Conservation (phyloP, 2,113 vertebrate genomes). For the Crotalus horridus region DNA sequence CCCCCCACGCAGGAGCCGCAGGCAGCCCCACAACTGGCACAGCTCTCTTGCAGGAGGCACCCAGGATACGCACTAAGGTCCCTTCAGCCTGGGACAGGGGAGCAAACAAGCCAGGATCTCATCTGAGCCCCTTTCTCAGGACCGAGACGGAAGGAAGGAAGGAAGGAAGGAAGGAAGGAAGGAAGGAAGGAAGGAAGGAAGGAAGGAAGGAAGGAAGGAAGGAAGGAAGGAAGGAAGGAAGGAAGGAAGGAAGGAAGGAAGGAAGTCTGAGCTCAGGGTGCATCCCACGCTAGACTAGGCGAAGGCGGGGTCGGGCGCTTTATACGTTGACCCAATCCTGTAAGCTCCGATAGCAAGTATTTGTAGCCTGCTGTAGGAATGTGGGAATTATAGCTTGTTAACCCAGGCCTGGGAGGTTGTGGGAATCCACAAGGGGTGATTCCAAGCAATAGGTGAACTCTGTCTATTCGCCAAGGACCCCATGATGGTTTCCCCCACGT, state of each 20-base stretch:
- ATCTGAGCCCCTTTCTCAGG: neutral
- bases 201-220: no score
- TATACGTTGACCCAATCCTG: no score
- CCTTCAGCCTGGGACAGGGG: neutral
- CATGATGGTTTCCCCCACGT: neutral
- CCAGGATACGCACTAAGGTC: neutral
- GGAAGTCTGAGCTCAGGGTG: neutral
- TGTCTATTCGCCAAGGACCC: neutral
- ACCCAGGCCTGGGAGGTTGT: neutral
- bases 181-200: no score
- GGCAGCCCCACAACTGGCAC: neutral
- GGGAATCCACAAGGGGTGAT: neutral
- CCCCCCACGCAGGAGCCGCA: neutral
- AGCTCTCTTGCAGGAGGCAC: neutral
- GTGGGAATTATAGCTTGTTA: neutral
- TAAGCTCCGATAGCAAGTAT: neutral
- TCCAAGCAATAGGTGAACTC: no score
- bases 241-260: no score
- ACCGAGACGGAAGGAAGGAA: neutral
- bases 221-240: no score
- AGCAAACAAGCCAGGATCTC: neutral
- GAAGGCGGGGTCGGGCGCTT: neutral
- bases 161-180: neutral
- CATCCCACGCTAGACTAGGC: neutral
- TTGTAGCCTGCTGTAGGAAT: neutral